phyloP scores from a whole-genome alignment of 2,888 invertebrate genomes.

The Lomographa bimaculata region DNA sequence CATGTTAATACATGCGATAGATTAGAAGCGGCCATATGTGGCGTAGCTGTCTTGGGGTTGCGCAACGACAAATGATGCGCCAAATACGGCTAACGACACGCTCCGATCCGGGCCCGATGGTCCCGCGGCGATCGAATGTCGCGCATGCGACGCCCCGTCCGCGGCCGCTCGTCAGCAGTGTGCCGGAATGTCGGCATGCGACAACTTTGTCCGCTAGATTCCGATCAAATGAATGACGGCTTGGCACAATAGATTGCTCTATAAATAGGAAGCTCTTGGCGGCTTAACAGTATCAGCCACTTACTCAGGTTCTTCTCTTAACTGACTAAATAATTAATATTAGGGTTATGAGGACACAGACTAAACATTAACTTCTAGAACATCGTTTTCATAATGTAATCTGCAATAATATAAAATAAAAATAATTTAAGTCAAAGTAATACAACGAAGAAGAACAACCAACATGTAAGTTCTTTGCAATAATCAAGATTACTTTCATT shows the following conservation, averaged over 20 bases:
- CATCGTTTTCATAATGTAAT: no score
- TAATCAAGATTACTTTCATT: no score
- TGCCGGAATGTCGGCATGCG: slow-evolving; percentile 9
- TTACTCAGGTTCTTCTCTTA: no score
- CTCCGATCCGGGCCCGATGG: background rate
- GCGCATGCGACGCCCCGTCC: background rate
- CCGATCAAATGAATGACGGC: slow-evolving; percentile 21
- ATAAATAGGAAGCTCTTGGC: slow-evolving; percentile 3
- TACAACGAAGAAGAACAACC: no score
- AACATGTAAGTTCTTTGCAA: no score
- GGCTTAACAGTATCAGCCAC: background rate
- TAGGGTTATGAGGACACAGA: no score
- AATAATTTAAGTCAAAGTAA: no score
- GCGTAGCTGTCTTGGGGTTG: slow-evolving; percentile 1
- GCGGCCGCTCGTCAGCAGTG: slow-evolving; percentile 1
- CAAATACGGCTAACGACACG: slow-evolving; percentile 6
- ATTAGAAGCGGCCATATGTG: slow-evolving; percentile 2
- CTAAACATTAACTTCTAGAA: no score
- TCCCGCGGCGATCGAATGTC: background rate
- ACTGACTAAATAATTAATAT: no score
- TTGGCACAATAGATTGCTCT: slow-evolving; percentile 14
- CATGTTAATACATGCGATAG: slow-evolving; percentile 6
- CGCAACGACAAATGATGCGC: slow-evolving; percentile 18
- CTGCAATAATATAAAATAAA: no score
- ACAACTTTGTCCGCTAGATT: slow-evolving; percentile 14